A percentile compares a stretch with the other conserved stretches of the same genome.
Evolutionary conservation across 2,113 vertebrate genomes (phyloP).

Genomic region (Scomber scombrus): DNA sequence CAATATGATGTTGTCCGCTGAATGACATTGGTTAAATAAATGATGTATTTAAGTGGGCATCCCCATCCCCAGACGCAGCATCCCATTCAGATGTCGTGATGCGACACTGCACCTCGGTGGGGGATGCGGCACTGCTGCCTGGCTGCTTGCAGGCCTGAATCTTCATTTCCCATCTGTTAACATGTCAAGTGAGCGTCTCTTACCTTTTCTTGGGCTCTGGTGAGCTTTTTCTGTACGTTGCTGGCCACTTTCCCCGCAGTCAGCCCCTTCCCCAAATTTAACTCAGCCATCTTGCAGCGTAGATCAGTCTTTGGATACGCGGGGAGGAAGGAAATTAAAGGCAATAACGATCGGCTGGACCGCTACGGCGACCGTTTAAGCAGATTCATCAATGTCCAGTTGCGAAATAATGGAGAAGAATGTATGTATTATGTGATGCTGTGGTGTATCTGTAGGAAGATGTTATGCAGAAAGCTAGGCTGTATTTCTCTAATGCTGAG

Average conservation of each 20-base stretch:
- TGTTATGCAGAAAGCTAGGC: slow-evolving; percentile 43
- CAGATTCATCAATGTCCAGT: slow-evolving; percentile 72
- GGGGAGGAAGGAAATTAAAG: slow-evolving; percentile 43
- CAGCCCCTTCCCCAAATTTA: slow-evolving; percentile 96
- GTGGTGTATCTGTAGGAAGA: slow-evolving; percentile 6
- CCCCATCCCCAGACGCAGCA: slow-evolving; percentile 8
- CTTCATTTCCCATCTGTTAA: not conserved
- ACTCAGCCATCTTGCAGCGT: slow-evolving; percentile 92
- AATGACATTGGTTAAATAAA: slow-evolving; percentile 26
- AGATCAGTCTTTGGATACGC: slow-evolving; percentile 71
- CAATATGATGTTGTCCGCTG: slow-evolving; percentile 34
- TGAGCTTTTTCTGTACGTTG: slow-evolving; percentile 98
- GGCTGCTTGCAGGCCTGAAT: slow-evolving; percentile 42
- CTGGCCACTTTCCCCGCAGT: slow-evolving; percentile 96
- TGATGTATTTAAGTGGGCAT: not conserved
- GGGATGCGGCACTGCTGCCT: slow-evolving; percentile 63
- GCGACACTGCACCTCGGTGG: slow-evolving; percentile 67
- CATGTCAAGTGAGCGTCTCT: slow-evolving; percentile 38
- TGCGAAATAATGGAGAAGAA: slow-evolving; percentile 28
- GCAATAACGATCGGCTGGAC: slow-evolving; percentile 63
- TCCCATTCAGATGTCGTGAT: slow-evolving; percentile 61
- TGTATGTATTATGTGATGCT: slow-evolving; percentile 26
- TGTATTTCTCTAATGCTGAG: slow-evolving; percentile 65
- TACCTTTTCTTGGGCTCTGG: slow-evolving; percentile 98
- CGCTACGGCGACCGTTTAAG: slow-evolving; percentile 61